Conservation (phyloP, 1,140 invertebrate genomes). For the Hermetia illucens region DNA sequence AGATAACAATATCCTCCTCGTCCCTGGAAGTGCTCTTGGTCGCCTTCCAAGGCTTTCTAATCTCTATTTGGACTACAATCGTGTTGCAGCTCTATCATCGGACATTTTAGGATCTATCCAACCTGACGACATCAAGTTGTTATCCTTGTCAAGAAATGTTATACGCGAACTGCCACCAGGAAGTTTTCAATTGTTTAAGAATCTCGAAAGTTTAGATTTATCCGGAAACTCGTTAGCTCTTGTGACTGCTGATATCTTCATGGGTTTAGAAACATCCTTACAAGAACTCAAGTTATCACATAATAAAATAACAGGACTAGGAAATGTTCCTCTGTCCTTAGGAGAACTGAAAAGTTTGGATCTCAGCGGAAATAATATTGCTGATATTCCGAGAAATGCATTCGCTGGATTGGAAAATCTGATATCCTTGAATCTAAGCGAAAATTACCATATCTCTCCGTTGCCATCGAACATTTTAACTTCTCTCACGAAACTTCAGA, state of each 20-base stretch:
- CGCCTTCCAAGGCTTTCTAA: constrained; percentile 55
- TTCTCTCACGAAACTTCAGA: constrained; percentile 41
- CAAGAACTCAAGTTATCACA: constrained; percentile 57
- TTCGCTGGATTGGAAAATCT: constrained; percentile 55
- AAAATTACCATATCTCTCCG: constrained; percentile 51
- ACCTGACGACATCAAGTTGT: constrained; percentile 28
- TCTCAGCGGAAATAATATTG: constrained; percentile 63
- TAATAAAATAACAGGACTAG: constrained; percentile 54
- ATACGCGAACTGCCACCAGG: constrained; percentile 68
- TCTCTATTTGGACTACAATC: constrained; percentile 70
- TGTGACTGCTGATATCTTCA: constrained; percentile 57
- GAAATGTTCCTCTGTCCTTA: constrained; percentile 47
- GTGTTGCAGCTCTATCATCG: constrained; percentile 70
- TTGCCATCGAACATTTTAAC: constrained; percentile 42
- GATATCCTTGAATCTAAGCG: constrained; percentile 61
- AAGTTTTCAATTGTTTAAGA: constrained; percentile 64
- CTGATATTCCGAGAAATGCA: constrained; percentile 47
- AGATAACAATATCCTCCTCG: constrained; percentile 75
- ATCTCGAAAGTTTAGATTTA: constrained; percentile 57
- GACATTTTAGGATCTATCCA: constrained; percentile 52
- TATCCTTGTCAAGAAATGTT: constrained; percentile 65
- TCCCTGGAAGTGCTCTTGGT: constrained; percentile 64
- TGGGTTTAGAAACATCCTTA: constrained; percentile 56
- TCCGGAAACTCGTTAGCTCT: constrained; percentile 61
- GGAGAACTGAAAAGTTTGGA: constrained; percentile 53